Percentiles rank a stretch among this genome's conserved stretches.
Evolutionary conservation across 2,113 vertebrate genomes (phyloP).

Genomic region (Ameiurus melas): DNA sequence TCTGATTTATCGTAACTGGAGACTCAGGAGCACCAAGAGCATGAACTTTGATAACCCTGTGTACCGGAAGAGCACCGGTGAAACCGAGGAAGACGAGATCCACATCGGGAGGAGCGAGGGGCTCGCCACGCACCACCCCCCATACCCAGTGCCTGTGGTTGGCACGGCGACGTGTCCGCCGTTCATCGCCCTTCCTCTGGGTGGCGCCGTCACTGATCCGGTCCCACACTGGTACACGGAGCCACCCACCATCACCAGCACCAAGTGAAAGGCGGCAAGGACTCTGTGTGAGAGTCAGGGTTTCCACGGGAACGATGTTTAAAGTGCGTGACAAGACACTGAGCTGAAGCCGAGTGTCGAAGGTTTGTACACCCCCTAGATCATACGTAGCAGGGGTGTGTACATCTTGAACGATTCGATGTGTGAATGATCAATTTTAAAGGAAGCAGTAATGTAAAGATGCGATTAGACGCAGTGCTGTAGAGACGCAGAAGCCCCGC

Average conservation of each 20-base stretch:
- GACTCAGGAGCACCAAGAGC: conserved; percentile 94
- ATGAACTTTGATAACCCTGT: conserved; percentile 99
- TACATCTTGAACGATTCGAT: background rate
- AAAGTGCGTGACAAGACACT: background rate
- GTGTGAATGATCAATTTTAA: background rate
- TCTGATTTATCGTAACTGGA: conserved; percentile 96
- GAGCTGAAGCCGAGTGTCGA: background rate
- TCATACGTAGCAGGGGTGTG: background rate
- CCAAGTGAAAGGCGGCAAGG: conserved; percentile 62
- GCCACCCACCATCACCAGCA: conserved; percentile 70
- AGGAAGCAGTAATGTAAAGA: conserved; percentile 1
- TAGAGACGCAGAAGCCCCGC: background rate
- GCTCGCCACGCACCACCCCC: conserved; percentile 78
- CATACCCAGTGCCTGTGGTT: conserved; percentile 78
- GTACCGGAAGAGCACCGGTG: conserved; percentile 93
- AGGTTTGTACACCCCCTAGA: conserved; percentile 8
- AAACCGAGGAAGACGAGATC: conserved; percentile 93
- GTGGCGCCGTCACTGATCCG: conserved; percentile 70
- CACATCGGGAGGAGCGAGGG: conserved; percentile 86
- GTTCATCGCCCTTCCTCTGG: conserved; percentile 73
- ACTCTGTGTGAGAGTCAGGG: background rate
- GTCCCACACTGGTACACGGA: conserved; percentile 79
- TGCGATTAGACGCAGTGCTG: background rate
- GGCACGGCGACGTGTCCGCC: conserved; percentile 75
- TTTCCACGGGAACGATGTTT: background rate